phyloP scores from a whole-genome alignment of 2,797 vertebrate species.

The Chloroceryle inda region DNA sequence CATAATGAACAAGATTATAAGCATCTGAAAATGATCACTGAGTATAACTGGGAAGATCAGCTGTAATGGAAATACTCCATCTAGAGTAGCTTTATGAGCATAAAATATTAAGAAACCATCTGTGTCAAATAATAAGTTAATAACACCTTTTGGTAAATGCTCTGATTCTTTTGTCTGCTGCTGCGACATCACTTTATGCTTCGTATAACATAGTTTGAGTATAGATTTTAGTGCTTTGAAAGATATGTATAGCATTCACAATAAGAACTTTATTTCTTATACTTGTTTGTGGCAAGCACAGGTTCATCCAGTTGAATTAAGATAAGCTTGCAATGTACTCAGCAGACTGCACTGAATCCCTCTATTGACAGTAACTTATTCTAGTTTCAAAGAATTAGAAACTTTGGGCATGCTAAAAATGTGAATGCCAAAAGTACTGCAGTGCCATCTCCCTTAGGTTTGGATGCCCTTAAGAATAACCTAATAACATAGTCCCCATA shows the following conservation, averaged over 20 bases:
- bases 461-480: not conserved
- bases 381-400: not conserved
- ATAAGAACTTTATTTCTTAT: not conserved
- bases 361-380: not conserved
- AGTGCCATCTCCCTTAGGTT: not conserved
- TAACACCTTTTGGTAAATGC: not conserved
- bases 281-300: not conserved
- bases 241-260: fast-evolving
- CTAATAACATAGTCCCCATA: not conserved
- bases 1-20: not conserved
- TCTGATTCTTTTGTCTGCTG: not conserved
- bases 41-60: not conserved
- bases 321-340: not conserved
- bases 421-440: not conserved
- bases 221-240: not conserved
- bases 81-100: not conserved
- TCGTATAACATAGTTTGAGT: not conserved
- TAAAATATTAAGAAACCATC: slow-evolving; percentile 25
- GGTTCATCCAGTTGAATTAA: not conserved
- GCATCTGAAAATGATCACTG: not conserved
- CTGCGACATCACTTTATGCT: not conserved
- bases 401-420: not conserved
- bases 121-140: not conserved
- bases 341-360: not conserved
- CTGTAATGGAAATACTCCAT: slow-evolving; percentile 14